Evolutionary conservation across 1,140 invertebrate species (phyloP).

Genomic region (Globodera rostochiensis): DNA sequence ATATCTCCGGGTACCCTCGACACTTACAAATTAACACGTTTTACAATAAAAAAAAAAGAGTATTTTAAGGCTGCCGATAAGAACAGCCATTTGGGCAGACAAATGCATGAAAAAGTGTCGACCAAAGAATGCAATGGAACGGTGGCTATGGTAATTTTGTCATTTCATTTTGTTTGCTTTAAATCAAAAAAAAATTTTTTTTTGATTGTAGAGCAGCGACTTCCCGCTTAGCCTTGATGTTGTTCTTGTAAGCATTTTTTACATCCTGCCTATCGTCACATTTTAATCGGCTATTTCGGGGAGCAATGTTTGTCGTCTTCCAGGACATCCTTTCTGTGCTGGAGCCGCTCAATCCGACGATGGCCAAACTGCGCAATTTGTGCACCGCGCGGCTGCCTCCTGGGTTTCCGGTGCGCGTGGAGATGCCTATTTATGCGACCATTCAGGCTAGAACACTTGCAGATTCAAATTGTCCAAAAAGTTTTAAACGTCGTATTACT

Average conservation of each 20-base stretch:
- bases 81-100: constrained; percentile 19
- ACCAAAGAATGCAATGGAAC: constrained; percentile 18
- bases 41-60: too few species aligned
- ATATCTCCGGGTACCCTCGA: constrained; percentile 3
- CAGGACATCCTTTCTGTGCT: constrained; percentile 89
- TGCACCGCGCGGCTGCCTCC: constrained; percentile 89
- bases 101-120: not conserved
- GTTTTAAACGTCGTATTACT: too few species aligned
- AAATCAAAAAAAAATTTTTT: not conserved
- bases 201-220: not conserved
- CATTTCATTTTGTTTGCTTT: not conserved
- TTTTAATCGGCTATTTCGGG: too few species aligned
- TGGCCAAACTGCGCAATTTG: constrained; percentile 91
- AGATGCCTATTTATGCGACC: constrained; percentile 89
- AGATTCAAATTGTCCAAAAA: too few species aligned
- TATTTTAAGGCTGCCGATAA: not conserved
- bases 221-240: not conserved
- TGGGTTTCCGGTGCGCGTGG: constrained; percentile 87
- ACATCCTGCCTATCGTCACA: too few species aligned
- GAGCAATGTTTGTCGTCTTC: not conserved
- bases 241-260: not conserved
- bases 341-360: constrained; percentile 89
- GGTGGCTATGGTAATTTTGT: not conserved
- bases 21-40: too few species aligned
- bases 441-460: constrained; percentile 84